Evolutionary conservation across 2,797 vertebrate species (phyloP).

Genomic region (Lacerta viridis): DNA sequence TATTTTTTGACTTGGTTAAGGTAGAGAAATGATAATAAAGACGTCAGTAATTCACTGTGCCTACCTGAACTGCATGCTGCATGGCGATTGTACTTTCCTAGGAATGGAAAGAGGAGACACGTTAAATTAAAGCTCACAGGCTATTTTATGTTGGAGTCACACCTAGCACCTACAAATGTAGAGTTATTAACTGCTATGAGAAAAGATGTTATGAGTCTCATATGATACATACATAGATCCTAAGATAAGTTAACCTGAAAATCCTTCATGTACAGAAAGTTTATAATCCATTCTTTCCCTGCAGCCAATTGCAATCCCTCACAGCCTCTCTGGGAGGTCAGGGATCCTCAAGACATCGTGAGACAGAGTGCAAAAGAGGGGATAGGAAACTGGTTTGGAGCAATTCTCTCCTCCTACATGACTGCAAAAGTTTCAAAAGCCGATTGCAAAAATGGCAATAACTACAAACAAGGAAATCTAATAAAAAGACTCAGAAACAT

Average conservation of each 20-base stretch:
- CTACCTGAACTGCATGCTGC: constrained; percentile 83
- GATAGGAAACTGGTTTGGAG: too few relatives aligned
- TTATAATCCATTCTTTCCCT: not conserved
- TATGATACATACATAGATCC: not conserved
- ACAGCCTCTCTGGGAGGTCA: not conserved
- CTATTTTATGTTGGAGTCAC: not conserved
- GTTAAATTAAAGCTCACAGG: not conserved
- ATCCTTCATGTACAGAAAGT: not conserved
- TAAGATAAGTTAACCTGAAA: too few relatives aligned
- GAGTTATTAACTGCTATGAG: not conserved
- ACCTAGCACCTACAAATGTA: not conserved
- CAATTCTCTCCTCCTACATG: not conserved
- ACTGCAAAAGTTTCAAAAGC: not conserved
- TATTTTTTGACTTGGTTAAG: not conserved
- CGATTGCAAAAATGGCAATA: not conserved
- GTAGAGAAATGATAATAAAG: not conserved
- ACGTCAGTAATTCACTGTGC: constrained; percentile 17
- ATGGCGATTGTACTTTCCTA: constrained; percentile 72
- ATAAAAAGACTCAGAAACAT: not conserved
- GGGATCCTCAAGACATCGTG: too few relatives aligned
- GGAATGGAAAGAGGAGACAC: constrained; percentile 60
- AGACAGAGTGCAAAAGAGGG: not conserved
- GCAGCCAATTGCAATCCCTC: not conserved
- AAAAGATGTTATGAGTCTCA: not conserved
- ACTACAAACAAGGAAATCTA: not conserved